Percentiles rank a stretch among this genome's conserved stretches.
phyloP scores from a whole-genome alignment of 2,888 invertebrate genomes.

The Volucella zonaria region DNA sequence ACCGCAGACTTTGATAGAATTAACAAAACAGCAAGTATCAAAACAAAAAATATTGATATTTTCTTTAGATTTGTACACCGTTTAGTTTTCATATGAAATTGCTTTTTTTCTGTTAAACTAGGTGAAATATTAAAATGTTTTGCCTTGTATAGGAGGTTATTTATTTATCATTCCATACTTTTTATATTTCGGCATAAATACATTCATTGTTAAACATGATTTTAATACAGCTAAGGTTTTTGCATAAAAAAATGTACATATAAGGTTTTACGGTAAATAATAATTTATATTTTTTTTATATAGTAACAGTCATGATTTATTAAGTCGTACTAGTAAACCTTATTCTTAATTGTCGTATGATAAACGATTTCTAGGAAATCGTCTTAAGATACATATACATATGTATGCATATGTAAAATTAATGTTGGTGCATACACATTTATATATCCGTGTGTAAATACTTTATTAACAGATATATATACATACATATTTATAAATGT shows the following conservation, averaged over 20 bases:
- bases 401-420: constrained; percentile 37
- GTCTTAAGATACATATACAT: constrained; percentile 13
- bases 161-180: constrained; percentile 40
- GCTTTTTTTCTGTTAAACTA: no score
- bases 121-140: no score
- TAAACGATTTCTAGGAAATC: constrained; percentile 49
- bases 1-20: no score
- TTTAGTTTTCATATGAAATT: no score
- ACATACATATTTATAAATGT: constrained; percentile 30
- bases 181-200: constrained; percentile 48
- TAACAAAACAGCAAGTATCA: no score
- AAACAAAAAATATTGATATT: no score
- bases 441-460: no score
- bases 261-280: constrained; percentile 52
- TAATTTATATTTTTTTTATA: constrained; percentile 45
- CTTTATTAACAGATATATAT: neutral
- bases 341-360: constrained; percentile 38
- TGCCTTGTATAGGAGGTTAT: neutral
- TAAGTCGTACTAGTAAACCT: constrained; percentile 52
- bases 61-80: no score
- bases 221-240: constrained; percentile 51
- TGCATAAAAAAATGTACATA: constrained; percentile 57
- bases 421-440: constrained; percentile 50
- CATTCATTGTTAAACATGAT: constrained; percentile 43
- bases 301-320: constrained; percentile 65